Evolutionary conservation across 2,113 vertebrate species (phyloP).

Genomic region (Oxyruncus cristatus): DNA sequence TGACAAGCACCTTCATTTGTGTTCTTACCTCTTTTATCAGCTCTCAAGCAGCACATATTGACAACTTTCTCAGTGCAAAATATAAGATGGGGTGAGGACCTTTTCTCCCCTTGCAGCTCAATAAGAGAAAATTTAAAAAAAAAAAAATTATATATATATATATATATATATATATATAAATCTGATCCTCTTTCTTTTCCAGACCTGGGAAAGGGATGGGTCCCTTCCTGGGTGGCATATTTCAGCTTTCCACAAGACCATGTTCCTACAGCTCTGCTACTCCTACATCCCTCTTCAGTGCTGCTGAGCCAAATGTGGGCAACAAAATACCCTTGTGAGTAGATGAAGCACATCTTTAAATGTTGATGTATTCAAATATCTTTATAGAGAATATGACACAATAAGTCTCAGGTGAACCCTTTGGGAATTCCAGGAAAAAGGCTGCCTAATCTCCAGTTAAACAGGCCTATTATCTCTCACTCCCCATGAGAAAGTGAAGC

Average conservation of each 20-base stretch:
- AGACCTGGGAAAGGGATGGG: neutral
- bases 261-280: neutral
- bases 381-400: slow-evolving; percentile 66
- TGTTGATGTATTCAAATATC: slow-evolving; percentile 71
- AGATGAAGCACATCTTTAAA: slow-evolving; percentile 56
- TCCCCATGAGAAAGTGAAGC: slow-evolving; percentile 82
- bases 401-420: slow-evolving; percentile 70
- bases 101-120: neutral
- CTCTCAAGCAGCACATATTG: neutral
- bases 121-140: neutral
- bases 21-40: neutral
- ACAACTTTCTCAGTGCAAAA: neutral
- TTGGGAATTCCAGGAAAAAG: slow-evolving; percentile 75
- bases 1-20: neutral
- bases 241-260: neutral
- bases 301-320: neutral
- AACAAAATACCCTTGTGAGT: neutral
- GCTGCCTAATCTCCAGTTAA: slow-evolving; percentile 85
- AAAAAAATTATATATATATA: too few species aligned
- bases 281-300: neutral
- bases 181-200: neutral
- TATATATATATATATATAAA: too few species aligned
- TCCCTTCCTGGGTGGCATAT: neutral
- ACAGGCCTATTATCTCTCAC: slow-evolving; percentile 82
- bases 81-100: neutral